A percentile compares a stretch with the other conserved stretches of the same genome.
phyloP scores from a whole-genome alignment of 2,888 invertebrate genomes.

The Nasonovia ribisnigri region DNA sequence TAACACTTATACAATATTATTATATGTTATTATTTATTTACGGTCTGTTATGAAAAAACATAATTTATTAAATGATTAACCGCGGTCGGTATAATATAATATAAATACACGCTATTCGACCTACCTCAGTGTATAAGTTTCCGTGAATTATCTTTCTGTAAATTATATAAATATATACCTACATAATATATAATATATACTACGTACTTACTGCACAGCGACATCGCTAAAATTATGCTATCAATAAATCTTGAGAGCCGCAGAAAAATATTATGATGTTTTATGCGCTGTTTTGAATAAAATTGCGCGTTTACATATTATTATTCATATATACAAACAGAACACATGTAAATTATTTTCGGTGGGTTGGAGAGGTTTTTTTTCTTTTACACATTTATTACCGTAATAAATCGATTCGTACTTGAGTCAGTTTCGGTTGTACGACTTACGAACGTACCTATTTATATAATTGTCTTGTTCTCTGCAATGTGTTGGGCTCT shows the following conservation, averaged over 20 bases:
- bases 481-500: too few relatives aligned
- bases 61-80: conserved; percentile 2
- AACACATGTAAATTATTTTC: conserved; percentile 45
- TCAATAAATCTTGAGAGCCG: conserved; percentile 29
- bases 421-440: not conserved
- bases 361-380: not conserved
- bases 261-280: not conserved
- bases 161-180: not conserved
- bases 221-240: conserved; percentile 39
- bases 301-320: conserved; percentile 1
- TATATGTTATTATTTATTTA: not conserved
- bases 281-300: not conserved
- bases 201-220: not conserved
- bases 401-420: not conserved
- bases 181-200: not conserved
- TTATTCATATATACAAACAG: not conserved
- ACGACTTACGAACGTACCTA: not conserved
- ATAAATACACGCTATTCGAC: not conserved
- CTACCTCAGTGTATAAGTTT: conserved; percentile 1
- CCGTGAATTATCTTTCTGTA: not conserved
- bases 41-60: not conserved
- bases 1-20: not conserved
- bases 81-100: too few relatives aligned
- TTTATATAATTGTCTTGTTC: not conserved
- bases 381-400: not conserved